Conservation (phyloP, 1,140 invertebrate genomes). For the Diachasmimorpha longicaudata region DNA sequence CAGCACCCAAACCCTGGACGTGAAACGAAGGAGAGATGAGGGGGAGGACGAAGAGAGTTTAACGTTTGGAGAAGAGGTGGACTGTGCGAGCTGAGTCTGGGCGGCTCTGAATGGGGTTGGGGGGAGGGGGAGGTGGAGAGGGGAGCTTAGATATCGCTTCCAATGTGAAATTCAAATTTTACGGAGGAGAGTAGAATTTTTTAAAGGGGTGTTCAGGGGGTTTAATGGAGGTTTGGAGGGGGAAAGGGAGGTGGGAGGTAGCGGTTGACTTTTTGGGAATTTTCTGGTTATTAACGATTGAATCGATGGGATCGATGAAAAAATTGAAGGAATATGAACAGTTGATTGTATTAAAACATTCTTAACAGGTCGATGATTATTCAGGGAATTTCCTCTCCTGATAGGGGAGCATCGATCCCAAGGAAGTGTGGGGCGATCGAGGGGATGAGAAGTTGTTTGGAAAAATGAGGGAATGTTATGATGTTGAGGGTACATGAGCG, state of each 20-base stretch:
- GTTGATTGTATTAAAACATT: no score
- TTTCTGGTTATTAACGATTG: neutral
- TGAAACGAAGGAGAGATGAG: no score
- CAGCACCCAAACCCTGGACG: slow-evolving; percentile 36
- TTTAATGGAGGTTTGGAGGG: no score
- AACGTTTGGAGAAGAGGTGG: neutral
- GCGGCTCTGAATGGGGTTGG: no score
- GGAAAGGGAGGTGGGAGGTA: no score
- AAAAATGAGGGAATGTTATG: neutral
- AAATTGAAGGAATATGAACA: no score
- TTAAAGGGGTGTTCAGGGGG: no score
- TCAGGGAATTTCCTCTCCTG: no score
- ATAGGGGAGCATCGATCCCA: no score
- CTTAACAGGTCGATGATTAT: no score
- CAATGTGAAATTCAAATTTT: neutral
- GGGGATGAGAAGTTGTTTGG: neutral
- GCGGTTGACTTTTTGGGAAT: neutral
- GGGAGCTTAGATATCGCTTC: neutral
- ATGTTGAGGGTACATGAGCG: neutral
- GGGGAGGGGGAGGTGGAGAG: no score
- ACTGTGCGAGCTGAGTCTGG: neutral
- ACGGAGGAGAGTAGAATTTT: neutral
- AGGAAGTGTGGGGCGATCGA: neutral
- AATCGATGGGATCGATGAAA: no score
- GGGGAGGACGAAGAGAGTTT: slow-evolving; percentile 12